Conservation (phyloP, 2,113 vertebrate species). For the Sakesphorus luctuosus region DNA sequence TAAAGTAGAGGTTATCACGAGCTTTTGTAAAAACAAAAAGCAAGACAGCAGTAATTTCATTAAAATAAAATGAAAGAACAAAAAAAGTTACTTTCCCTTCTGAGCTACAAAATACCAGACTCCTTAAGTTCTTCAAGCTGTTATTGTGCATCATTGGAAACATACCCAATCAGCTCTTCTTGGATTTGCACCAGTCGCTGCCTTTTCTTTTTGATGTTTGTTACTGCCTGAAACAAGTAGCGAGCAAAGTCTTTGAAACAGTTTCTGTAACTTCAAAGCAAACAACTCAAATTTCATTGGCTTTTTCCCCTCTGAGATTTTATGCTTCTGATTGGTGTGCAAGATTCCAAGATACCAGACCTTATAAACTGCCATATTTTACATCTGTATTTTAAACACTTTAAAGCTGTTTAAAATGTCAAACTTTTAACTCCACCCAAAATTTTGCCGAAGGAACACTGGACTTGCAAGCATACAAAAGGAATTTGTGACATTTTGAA, state of each 20-base stretch:
- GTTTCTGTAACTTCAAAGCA: not conserved
- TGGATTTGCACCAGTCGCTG: slow-evolving; percentile 80
- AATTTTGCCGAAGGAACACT: not conserved
- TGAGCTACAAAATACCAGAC: not conserved
- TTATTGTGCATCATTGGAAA: not conserved
- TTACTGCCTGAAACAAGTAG: slow-evolving; percentile 74
- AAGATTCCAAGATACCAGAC: not conserved
- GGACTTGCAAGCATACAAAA: not conserved
- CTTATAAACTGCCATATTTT: not conserved
- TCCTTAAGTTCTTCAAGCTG: not conserved
- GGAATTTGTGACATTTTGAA: not conserved
- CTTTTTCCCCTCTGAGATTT: not conserved
- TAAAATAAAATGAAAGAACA: not conserved
- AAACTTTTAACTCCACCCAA: not conserved
- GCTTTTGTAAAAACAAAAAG: not conserved
- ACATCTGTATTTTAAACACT: not conserved
- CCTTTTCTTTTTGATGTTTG: slow-evolving; percentile 76
- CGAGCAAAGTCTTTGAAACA: not conserved
- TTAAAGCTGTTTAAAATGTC: not conserved
- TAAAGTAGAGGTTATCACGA: not conserved
- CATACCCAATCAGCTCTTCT: slow-evolving; percentile 84
- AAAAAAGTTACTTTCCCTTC: not conserved
- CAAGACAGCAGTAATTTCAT: not conserved
- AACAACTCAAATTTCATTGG: not conserved
- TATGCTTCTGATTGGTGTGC: not conserved